Conservation (phyloP, 1,140 invertebrate genomes). For the Lordiphosa stackelbergi region DNA sequence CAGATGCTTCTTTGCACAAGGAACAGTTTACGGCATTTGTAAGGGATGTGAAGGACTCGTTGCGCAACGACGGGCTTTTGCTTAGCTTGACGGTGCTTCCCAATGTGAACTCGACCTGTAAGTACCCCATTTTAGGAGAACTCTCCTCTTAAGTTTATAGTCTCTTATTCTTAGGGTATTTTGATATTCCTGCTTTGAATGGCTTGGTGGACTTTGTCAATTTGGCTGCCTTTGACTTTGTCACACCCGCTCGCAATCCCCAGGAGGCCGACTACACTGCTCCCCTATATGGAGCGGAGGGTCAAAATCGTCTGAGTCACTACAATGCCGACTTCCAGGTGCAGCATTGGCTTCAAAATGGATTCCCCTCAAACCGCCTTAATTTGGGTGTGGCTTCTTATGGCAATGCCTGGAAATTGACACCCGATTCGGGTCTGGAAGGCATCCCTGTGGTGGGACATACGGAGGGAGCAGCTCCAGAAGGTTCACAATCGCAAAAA, state of each 20-base stretch:
- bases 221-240: conserved; percentile 87
- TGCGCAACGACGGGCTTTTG: conserved; percentile 81
- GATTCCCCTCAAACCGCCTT: conserved; percentile 85
- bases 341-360: conserved; percentile 81
- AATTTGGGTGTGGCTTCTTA: conserved; percentile 90
- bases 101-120: conserved; percentile 86
- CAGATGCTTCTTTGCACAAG: conserved; percentile 85
- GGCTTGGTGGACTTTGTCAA: conserved; percentile 89
- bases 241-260: conserved; percentile 84
- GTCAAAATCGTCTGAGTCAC: conserved; percentile 79
- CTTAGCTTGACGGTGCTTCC: conserved; percentile 85
- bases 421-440: conserved; percentile 83
- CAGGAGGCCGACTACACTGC: conserved; percentile 86
- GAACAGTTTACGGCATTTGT: conserved; percentile 86
- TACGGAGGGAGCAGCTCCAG: conserved; percentile 82
- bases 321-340: conserved; percentile 83
- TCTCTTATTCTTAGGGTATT: conserved; percentile 82
- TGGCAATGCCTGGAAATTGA: conserved; percentile 90
- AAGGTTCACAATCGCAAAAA: conserved; percentile 82
- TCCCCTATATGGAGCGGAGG: conserved; percentile 83
- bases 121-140: conserved; percentile 45
- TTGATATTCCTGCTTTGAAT: conserved; percentile 84
- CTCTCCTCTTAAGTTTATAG: not conserved
- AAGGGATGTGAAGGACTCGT: conserved; percentile 84
- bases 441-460: conserved; percentile 85